phyloP scores from a whole-genome alignment of 1,140 invertebrate species.

The Drosophila simulans region DNA sequence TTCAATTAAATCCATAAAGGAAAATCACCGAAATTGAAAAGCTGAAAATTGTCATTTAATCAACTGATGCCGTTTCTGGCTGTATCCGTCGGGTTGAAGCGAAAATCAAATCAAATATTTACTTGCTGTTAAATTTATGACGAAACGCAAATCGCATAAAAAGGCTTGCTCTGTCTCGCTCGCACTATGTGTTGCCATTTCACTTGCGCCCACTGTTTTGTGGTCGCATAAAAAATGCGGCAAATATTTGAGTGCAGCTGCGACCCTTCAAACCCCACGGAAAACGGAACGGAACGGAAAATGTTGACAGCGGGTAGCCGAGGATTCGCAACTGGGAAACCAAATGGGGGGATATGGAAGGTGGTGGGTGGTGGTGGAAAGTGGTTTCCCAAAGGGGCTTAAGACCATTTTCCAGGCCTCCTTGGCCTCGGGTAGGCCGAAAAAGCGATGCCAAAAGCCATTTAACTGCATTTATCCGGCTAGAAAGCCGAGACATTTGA shows the following conservation, averaged over 20 bases:
- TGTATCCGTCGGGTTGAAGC: conserved; percentile 2
- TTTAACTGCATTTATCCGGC: conserved; percentile 67
- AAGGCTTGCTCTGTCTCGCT: conserved; percentile 16
- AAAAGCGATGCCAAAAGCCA: conserved; percentile 47
- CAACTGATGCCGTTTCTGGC: conserved; percentile 37
- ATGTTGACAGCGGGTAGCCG: not conserved
- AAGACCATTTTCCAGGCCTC: conserved; percentile 25
- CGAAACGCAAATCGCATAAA: conserved; percentile 66
- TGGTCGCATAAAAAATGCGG: conserved; percentile 63
- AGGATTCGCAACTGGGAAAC: not conserved
- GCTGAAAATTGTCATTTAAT: conserved; percentile 64
- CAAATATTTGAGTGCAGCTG: conserved; percentile 75
- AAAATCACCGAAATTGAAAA: conserved; percentile 39
- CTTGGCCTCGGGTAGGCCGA: conserved; percentile 16
- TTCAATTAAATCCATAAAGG: conserved; percentile 28
- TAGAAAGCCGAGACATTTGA: conserved; percentile 37
- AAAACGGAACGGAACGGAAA: not conserved
- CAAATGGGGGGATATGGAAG: not conserved
- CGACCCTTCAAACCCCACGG: conserved; percentile 26
- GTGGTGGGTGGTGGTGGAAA: too few relatives aligned
- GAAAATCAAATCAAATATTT: conserved; percentile 76
- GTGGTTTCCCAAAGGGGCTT: not conserved
- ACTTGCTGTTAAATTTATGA: conserved; percentile 76
- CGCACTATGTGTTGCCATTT: not conserved
- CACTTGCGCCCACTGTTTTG: conserved; percentile 21